These are phyloP conservation scores for Ormyrus labotus DNA, from an alignment of 2,888 invertebrate species.

Conservation along the genomic window DNA sequence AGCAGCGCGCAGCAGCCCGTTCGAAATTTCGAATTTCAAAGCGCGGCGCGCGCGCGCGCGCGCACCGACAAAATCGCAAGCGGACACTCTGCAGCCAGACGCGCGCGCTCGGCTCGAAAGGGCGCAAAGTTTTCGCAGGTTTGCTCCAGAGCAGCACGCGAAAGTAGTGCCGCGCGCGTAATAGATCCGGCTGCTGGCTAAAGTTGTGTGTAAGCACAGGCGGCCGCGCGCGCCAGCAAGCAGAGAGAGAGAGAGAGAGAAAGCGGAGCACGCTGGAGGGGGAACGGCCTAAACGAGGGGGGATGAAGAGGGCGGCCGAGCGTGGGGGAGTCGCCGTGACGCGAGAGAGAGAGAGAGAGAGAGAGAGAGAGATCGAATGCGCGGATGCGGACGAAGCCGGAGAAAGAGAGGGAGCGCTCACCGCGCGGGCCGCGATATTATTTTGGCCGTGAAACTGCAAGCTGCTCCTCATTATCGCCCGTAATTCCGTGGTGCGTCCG, in stretches of 20 bases:
- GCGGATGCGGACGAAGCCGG: background rate
- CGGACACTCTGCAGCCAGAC: too few species aligned
- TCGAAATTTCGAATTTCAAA: constrained; percentile 37
- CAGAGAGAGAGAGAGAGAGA: constrained; percentile 28
- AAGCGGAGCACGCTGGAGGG: constrained; percentile 9
- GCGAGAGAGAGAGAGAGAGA: constrained; percentile 17
- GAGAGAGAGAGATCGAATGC: constrained; percentile 17
- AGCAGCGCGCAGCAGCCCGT: background rate
- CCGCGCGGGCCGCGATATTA: background rate
- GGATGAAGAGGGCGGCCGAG: constrained; percentile 15
- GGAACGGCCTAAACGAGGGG: constrained; percentile 1
- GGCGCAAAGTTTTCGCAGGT: background rate
- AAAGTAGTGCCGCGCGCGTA: constrained; percentile 29
- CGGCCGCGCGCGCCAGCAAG: background rate
- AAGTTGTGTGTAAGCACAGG: constrained; percentile 20
- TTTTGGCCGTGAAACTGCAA: constrained; percentile 37
- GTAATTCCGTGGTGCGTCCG: background rate
- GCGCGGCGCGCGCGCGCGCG: constrained; percentile 4
- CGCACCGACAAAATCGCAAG: too few species aligned
- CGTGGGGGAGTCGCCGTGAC: constrained; percentile 20
- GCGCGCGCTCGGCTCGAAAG: background rate
- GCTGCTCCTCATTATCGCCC: constrained; percentile 13
- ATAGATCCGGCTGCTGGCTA: constrained; percentile 30
- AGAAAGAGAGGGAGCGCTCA: background rate
- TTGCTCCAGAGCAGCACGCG: background rate